These are phyloP conservation scores for Miltochrista miniata DNA, from an alignment of 2,888 invertebrate genomes.

Conservation along the genomic window DNA sequence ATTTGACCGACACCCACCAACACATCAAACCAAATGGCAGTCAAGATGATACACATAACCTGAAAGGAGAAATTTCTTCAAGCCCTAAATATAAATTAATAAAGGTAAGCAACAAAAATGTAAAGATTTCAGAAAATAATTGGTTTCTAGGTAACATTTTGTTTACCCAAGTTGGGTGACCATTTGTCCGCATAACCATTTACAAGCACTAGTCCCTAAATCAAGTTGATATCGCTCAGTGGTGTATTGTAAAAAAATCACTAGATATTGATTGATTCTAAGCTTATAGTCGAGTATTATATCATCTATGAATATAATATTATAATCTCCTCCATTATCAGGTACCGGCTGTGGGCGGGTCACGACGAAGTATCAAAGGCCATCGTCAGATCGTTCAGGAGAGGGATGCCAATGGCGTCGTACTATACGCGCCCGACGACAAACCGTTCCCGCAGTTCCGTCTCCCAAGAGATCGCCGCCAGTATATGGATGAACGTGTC, in stretches of 20 bases:
- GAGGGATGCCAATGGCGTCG: slow-evolving; percentile 43
- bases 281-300: too few species aligned
- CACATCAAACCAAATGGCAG: neutral
- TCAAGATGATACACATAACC: neutral
- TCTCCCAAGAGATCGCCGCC: slow-evolving; percentile 53
- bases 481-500: slow-evolving; percentile 50
- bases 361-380: slow-evolving; percentile 29
- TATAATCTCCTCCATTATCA: neutral
- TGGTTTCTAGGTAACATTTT: too few species aligned
- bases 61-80: neutral
- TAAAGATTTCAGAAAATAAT: too few species aligned
- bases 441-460: slow-evolving; percentile 56
- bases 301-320: too few species aligned
- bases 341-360: slow-evolving; percentile 7
- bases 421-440: slow-evolving; percentile 48
- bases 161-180: too few species aligned
- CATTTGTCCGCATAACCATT: too few species aligned
- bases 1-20: neutral
- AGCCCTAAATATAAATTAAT: slow-evolving; percentile 47
- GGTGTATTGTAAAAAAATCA: too few species aligned
- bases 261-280: too few species aligned
- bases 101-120: slow-evolving; percentile 28
- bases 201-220: too few species aligned
- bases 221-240: too few species aligned
- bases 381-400: slow-evolving; percentile 48